Evolutionary conservation across 2,797 vertebrate genomes (phyloP).

Genomic region (Australoheros facetus): DNA sequence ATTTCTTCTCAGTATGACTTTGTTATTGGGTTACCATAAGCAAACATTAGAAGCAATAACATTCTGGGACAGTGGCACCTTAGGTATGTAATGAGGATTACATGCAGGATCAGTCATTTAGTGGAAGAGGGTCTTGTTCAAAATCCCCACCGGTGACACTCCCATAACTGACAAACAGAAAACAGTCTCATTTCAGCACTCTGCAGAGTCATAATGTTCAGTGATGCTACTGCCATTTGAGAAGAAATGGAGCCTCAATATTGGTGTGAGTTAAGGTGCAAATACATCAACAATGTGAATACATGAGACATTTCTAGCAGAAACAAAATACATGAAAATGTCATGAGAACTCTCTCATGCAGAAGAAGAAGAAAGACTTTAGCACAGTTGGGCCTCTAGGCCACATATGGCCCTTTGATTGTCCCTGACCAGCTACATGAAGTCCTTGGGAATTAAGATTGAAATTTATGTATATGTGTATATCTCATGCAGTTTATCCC

Average conservation of each 20-base stretch:
- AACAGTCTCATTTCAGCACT: slow-evolving; percentile 51
- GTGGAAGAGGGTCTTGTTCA: slow-evolving; percentile 46
- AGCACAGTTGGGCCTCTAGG: not conserved
- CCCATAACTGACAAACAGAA: slow-evolving; percentile 63
- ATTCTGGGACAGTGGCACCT: slow-evolving; percentile 22
- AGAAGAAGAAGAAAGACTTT: too few species aligned
- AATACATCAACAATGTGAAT: not conserved
- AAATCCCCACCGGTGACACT: slow-evolving; percentile 66
- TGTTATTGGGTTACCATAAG: slow-evolving; percentile 49
- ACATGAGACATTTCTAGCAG: not conserved
- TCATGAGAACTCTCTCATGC: not conserved
- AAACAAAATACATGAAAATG: not conserved
- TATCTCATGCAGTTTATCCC: not conserved
- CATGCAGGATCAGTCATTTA: slow-evolving; percentile 64
- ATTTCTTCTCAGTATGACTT: slow-evolving; percentile 43
- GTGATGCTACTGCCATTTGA: slow-evolving; percentile 26
- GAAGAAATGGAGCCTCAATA: slow-evolving; percentile 22
- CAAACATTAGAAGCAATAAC: slow-evolving; percentile 7
- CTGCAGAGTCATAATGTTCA: slow-evolving; percentile 50
- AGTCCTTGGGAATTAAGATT: not conserved
- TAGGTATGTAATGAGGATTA: slow-evolving; percentile 27
- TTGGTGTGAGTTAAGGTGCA: not conserved
- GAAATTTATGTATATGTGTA: not conserved
- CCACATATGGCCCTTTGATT: too few species aligned
- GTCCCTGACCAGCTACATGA: too few species aligned